Evolutionary conservation across 2,113 vertebrate genomes (phyloP).

Genomic region (Ascaphus truei): DNA sequence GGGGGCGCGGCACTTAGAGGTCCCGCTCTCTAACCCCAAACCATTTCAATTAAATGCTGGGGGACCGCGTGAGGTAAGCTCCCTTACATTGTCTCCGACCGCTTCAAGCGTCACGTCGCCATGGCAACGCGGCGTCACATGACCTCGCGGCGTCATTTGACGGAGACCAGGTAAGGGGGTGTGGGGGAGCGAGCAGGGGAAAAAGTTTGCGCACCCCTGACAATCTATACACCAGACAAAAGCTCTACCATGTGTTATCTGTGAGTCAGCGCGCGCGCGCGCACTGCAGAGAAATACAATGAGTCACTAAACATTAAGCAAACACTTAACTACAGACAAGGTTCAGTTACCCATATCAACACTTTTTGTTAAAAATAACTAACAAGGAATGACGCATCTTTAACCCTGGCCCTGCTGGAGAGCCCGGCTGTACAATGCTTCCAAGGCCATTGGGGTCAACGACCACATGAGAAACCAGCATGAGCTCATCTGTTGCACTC

Average conservation of each 20-base stretch:
- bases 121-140: too few relatives aligned
- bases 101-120: too few relatives aligned
- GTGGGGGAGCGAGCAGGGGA: too few relatives aligned
- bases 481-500: neutral
- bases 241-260: neutral
- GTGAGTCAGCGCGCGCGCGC: neutral
- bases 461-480: neutral
- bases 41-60: too few relatives aligned
- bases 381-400: neutral
- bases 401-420: neutral
- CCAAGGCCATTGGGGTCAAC: neutral
- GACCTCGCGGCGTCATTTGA: too few relatives aligned
- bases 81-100: too few relatives aligned
- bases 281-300: constrained; percentile 3
- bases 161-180: too few relatives aligned
- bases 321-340: constrained; percentile 8
- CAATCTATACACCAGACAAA: neutral
- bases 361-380: neutral
- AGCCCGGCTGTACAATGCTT: neutral
- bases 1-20: too few relatives aligned
- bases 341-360: neutral
- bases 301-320: constrained; percentile 15
- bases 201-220: too few relatives aligned
- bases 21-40: too few relatives aligned
- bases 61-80: too few relatives aligned